Evolutionary conservation across 2,888 invertebrate species (phyloP).

Genomic region (Pherbina coryleti): DNA sequence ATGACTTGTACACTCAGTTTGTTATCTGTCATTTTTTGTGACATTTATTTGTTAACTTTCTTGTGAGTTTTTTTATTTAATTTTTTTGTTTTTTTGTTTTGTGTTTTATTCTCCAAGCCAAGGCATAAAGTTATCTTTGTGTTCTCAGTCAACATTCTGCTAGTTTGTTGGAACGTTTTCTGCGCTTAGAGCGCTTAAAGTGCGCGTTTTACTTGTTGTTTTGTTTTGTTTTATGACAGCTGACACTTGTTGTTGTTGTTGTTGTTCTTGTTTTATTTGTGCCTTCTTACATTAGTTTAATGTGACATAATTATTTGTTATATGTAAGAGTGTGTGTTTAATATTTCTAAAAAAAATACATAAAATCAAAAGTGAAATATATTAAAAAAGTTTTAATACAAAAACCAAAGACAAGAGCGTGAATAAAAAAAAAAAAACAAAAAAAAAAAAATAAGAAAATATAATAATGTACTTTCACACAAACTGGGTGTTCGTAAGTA

Average conservation of each 20-base stretch:
- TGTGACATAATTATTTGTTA: background rate
- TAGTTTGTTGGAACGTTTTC: slow-evolving; percentile 6
- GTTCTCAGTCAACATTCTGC: background rate
- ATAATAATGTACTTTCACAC: slow-evolving; percentile 65
- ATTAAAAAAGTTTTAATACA: background rate
- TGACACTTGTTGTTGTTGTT: slow-evolving; percentile 42
- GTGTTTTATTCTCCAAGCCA: too few species aligned
- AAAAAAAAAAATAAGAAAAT: too few species aligned
- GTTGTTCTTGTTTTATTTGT: too few species aligned
- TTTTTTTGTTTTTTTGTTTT: background rate
- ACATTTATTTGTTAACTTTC: background rate
- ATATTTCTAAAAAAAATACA: too few species aligned
- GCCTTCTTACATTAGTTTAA: background rate
- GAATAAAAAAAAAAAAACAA: background rate
- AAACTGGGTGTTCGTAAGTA: slow-evolving; percentile 67
- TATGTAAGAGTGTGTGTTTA: background rate
- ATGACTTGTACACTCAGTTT: background rate
- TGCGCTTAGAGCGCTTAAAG: background rate
- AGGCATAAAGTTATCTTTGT: too few species aligned
- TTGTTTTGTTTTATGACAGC: slow-evolving; percentile 20
- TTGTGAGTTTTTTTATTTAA: background rate
- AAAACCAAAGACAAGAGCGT: background rate
- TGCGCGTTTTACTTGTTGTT: background rate
- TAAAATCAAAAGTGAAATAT: background rate
- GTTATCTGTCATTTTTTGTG: background rate